Conservation (phyloP, 1,140 invertebrate species). For the Formica exsecta region DNA sequence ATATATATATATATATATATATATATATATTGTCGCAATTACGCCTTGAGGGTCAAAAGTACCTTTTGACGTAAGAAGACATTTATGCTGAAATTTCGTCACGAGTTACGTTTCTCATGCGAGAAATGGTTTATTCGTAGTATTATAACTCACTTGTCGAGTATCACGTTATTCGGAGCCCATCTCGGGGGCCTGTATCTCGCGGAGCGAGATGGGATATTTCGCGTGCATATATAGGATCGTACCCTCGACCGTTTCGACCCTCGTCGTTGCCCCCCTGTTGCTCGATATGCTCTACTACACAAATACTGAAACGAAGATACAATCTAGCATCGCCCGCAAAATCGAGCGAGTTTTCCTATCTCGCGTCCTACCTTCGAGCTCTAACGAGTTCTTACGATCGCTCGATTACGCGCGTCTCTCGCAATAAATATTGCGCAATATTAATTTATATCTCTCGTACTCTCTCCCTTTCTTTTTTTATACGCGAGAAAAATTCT, state of each 20-base stretch:
- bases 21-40: too few species aligned
- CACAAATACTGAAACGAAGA: not conserved
- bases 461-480: too few species aligned
- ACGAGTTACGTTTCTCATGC: conserved; percentile 9
- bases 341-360: conserved; percentile 24
- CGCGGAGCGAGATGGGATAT: not conserved
- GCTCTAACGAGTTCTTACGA: not conserved
- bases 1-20: too few species aligned
- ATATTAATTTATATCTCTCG: conserved; percentile 39
- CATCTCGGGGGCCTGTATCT: not conserved
- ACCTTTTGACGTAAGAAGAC: too few species aligned
- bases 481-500: too few species aligned
- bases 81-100: not conserved
- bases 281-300: not conserved
- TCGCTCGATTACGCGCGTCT: conserved; percentile 18
- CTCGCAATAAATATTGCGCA: conserved; percentile 56
- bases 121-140: conserved; percentile 8
- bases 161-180: not conserved
- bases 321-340: not conserved
- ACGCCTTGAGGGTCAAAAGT: too few species aligned
- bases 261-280: not conserved
- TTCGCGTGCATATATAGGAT: too few species aligned
- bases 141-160: conserved; percentile 15
- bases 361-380: conserved; percentile 11
- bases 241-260: not conserved